Conservation (phyloP, 1,140 invertebrate species). For the Gryllus bimaculatus region DNA sequence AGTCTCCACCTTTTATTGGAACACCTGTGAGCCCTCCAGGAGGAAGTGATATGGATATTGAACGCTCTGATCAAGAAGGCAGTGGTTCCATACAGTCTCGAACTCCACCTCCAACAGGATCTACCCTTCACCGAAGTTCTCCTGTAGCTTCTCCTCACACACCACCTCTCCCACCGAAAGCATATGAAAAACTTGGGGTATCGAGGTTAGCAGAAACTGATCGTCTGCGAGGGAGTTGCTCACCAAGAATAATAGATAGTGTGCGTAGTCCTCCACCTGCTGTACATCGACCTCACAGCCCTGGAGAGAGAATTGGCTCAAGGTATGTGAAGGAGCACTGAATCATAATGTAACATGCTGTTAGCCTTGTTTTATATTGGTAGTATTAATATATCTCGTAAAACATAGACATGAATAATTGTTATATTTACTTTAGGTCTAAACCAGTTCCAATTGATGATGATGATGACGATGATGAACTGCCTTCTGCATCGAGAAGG, state of each 20-base stretch:
- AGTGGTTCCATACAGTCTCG: conserved; percentile 23
- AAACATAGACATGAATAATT: too few relatives aligned
- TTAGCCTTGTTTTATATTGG: too few relatives aligned
- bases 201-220: conserved; percentile 15
- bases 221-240: conserved; percentile 14
- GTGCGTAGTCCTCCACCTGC: not conserved
- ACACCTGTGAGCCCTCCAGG: conserved; percentile 4
- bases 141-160: conserved; percentile 39
- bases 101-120: conserved; percentile 16
- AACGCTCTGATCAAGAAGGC: conserved; percentile 26
- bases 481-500: not conserved
- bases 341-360: too few relatives aligned
- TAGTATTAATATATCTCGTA: too few relatives aligned
- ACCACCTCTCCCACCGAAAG: conserved; percentile 43
- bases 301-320: conserved; percentile 27
- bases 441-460: not conserved
- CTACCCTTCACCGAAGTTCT: conserved; percentile 8
- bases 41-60: conserved; percentile 35
- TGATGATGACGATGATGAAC: not conserved
- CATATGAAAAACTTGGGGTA: conserved; percentile 29
- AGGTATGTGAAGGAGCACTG: not conserved
- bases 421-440: not conserved
- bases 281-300: conserved; percentile 33
- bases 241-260: conserved; percentile 11
- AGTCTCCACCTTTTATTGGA: conserved; percentile 9